phyloP scores from a whole-genome alignment of 2,113 vertebrate genomes.

The Himantopus leucocephalus region DNA sequence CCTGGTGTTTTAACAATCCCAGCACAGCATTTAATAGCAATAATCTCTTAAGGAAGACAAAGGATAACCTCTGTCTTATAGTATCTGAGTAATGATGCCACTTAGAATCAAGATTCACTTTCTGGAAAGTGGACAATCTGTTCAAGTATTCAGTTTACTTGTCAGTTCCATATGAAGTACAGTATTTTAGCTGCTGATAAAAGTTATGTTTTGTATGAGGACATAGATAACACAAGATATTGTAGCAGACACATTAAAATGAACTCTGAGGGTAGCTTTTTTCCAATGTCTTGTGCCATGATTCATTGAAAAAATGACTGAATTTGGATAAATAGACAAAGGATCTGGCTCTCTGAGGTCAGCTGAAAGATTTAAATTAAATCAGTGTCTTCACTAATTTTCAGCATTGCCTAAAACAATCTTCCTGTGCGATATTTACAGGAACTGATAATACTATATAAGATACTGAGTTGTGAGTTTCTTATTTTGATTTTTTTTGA shows the following conservation, averaged over 20 bases:
- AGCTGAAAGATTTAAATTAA: neutral
- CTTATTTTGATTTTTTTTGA: neutral
- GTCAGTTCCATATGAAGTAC: neutral
- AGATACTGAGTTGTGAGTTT: neutral
- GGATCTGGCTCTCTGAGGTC: neutral
- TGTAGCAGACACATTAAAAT: neutral
- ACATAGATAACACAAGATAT: neutral
- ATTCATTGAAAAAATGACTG: neutral
- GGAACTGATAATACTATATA: neutral
- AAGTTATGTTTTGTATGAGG: neutral
- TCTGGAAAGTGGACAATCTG: neutral
- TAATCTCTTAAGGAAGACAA: neutral
- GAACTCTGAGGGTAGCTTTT: neutral
- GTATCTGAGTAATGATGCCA: neutral
- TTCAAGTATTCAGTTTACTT: neutral
- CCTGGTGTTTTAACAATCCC: neutral
- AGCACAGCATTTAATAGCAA: neutral
- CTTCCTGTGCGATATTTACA: neutral
- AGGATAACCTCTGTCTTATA: neutral
- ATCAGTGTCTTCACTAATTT: neutral
- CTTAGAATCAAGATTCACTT: neutral
- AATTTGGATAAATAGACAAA: neutral
- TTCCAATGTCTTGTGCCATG: neutral
- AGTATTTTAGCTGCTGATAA: neutral
- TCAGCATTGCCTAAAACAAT: neutral